A percentile compares a stretch with the other conserved stretches of the same genome.
Evolutionary conservation across 2,113 vertebrate genomes (phyloP).

Genomic region (Tamias sibiricus): DNA sequence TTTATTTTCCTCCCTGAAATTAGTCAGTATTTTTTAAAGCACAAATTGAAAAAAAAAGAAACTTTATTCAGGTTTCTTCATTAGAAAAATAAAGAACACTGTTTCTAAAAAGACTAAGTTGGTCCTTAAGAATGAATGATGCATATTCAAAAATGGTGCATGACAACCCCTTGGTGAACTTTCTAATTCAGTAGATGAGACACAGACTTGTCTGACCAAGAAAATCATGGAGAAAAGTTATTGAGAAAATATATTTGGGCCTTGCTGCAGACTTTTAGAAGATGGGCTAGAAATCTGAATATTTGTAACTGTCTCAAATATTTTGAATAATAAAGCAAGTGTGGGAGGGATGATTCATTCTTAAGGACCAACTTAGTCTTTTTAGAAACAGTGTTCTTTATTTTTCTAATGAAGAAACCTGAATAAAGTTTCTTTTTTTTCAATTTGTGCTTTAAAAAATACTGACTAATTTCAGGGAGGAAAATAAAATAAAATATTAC

Average conservation of each 20-base stretch:
- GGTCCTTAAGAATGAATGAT: background rate
- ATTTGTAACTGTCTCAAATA: background rate
- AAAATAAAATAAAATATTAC: background rate
- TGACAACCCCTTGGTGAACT: background rate
- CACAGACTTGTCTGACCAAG: background rate
- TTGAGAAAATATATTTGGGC: background rate
- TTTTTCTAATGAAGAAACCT: constrained; percentile 40
- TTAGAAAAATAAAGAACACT: background rate
- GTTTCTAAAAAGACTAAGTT: background rate
- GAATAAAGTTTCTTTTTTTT: background rate
- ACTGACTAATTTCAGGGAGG: background rate
- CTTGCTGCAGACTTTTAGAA: background rate
- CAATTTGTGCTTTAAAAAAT: background rate
- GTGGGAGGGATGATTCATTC: background rate
- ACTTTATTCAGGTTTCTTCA: background rate
- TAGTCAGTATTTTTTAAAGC: background rate
- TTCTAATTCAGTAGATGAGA: background rate
- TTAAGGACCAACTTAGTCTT: background rate
- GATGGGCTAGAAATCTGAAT: background rate
- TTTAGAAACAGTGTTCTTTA: background rate
- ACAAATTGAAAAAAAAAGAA: background rate
- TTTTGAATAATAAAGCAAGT: background rate
- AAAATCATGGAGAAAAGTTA: background rate
- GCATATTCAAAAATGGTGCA: background rate
- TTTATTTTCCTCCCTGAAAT: constrained; percentile 39